Evolutionary conservation across 2,888 invertebrate genomes (phyloP), one percentile per base, ranked within the genome.

Genomic region (Hoplodrina ambigua): DNA sequence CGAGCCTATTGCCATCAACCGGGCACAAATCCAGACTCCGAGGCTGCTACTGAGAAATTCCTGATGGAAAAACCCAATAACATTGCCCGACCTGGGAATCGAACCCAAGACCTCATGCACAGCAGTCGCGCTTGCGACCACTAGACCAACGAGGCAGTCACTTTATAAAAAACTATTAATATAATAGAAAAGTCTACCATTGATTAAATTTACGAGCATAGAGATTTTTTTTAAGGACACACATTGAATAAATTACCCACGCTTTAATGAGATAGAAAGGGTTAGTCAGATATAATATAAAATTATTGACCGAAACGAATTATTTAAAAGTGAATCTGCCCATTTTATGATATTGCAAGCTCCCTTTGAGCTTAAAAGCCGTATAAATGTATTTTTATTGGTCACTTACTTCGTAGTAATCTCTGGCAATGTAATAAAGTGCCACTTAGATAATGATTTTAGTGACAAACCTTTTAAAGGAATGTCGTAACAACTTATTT

Each of bases 371-470:
- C 76, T 82, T 81, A 70, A 85, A 80, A 80, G 78, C 82, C 75
- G 69, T 88, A 84, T 87, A 88, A 86, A 85, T 72, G 78, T 78
- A 80, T 81, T 73, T 88, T 87, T 88, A 89, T 85, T 85, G 82
- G 81, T 72, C 83, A 81, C 83, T 86, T 87, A 85, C 84, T 85
- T 83, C 85, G 87, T 87, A 83, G 73, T 85, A 86, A 88, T 87
- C 83, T 82, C 70, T 57, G 70, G 72, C 71, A 83, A 80, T 71
- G 81, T 80, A 81, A 83, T 88, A 85, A 86, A 88, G 74, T 84
- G 81, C 65, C 73, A 82, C 81, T 85, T 82, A 82, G 82, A 86
- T 83, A 81, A 82, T 84, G 65, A 46, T 69, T 81, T 80, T 57
- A 81, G 69, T 71, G 66, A 78, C 74, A 80, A 80, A 75, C 62